These are phyloP conservation scores for Masnerella sp. DNA, from an alignment of 2,888 invertebrate species.

Conservation along the genomic window DNA sequence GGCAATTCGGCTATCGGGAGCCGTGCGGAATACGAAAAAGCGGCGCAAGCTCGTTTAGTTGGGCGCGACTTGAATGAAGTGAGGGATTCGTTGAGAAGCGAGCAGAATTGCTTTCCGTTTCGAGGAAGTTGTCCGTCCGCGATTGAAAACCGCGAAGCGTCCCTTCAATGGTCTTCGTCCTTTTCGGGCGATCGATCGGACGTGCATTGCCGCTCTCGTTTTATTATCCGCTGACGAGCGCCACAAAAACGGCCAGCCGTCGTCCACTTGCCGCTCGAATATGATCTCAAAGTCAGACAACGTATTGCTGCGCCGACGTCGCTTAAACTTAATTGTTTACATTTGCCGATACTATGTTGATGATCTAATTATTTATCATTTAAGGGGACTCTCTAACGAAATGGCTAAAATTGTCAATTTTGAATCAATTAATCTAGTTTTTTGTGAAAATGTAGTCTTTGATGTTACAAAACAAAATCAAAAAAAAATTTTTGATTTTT, in stretches of 20 bases:
- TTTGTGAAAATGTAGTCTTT: no score
- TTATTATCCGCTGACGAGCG: slow-evolving; percentile 37
- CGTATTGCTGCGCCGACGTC: slow-evolving; percentile 14
- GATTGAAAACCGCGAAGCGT: slow-evolving; percentile 66
- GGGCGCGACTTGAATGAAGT: slow-evolving; percentile 70
- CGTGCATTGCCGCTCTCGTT: slow-evolving; percentile 32
- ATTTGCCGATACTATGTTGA: slow-evolving; percentile 14
- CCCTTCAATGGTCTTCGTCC: slow-evolving; percentile 45
- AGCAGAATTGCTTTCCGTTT: slow-evolving; percentile 63
- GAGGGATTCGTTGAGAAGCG: slow-evolving; percentile 58
- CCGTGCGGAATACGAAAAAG: slow-evolving; percentile 67
- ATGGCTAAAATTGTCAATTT: no score
- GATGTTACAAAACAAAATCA: no score
- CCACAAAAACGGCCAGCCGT: slow-evolving; percentile 41
- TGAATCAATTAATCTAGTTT: background rate
- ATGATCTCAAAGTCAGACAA: slow-evolving; percentile 30
- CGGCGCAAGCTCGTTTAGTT: slow-evolving; percentile 58
- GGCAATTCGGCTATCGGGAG: background rate
- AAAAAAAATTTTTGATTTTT: no score
- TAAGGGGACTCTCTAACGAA: no score
- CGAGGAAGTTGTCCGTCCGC: slow-evolving; percentile 66
- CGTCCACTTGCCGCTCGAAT: slow-evolving; percentile 34
- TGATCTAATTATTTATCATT: slow-evolving; percentile 13
- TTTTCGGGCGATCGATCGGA: slow-evolving; percentile 48
- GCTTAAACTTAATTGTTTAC: slow-evolving; percentile 37